A percentile compares a stretch with the other conserved stretches of the same genome.
Conservation (phyloP, 2,888 invertebrate genomes). For the Ornithoptera priamus region DNA sequence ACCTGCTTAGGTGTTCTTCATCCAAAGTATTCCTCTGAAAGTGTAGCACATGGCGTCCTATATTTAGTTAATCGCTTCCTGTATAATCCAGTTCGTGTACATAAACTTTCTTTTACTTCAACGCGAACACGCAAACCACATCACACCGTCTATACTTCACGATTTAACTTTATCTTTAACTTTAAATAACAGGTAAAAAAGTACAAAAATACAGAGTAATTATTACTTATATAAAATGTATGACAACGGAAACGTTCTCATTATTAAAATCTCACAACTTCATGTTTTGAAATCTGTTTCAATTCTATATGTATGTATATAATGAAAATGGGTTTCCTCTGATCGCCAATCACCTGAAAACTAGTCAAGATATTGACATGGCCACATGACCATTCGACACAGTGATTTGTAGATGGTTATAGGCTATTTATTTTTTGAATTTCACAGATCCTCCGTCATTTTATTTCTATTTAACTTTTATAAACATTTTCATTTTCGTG, state of each 20-base stretch:
- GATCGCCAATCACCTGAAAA: too few species aligned
- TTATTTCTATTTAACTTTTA: too few species aligned
- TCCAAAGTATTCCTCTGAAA: conserved; percentile 44
- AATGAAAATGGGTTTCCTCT: too few species aligned
- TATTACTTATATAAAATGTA: neutral
- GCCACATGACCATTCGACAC: too few species aligned
- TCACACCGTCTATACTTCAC: conserved; percentile 10
- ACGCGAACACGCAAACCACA: conserved; percentile 21
- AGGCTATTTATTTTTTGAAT: too few species aligned
- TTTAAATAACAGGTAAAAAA: neutral
- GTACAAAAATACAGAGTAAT: neutral
- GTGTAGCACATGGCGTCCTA: conserved; percentile 59
- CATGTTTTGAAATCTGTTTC: too few species aligned
- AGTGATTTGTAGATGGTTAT: too few species aligned
- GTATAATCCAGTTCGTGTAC: conserved; percentile 51
- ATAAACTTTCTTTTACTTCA: conserved; percentile 33
- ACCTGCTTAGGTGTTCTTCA: conserved; percentile 49
- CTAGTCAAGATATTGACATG: too few species aligned
- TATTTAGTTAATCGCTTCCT: conserved; percentile 64
- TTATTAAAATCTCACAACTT: too few species aligned
- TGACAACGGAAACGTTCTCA: neutral
- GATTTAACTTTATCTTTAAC: neutral
- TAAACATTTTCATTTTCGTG: too few species aligned
- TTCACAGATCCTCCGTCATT: too few species aligned
- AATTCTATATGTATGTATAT: too few species aligned